A percentile compares a stretch with the other conserved stretches of the same genome.
Conservation (phyloP, 2,113 vertebrate species). For the Electrona antarctica region DNA sequence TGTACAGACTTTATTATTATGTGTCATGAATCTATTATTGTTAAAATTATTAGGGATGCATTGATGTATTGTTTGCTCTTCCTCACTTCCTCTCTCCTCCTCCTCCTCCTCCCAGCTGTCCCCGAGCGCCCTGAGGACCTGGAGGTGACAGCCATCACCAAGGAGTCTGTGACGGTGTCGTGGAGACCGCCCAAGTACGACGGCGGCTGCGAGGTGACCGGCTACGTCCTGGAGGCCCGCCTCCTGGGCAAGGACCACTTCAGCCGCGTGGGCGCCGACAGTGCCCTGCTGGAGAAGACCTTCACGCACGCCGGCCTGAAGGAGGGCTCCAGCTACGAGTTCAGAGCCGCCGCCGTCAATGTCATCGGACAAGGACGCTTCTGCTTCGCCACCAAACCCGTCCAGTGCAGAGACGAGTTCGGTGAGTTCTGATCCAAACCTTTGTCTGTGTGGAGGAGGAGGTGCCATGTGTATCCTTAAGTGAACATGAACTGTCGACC, state of each 20-base stretch:
- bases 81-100: too few species aligned
- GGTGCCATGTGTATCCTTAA: too few species aligned
- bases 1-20: too few species aligned
- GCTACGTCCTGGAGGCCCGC: constrained; percentile 91
- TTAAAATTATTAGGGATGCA: too few species aligned
- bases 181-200: constrained; percentile 99
- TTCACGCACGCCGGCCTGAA: constrained; percentile 91
- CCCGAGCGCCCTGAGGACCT: constrained; percentile 97
- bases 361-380: constrained; percentile 92
- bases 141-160: constrained; percentile 88
- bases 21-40: too few species aligned
- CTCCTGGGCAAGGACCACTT: constrained; percentile 93
- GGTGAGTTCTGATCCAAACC: constrained; percentile 77
- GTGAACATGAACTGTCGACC: too few species aligned
- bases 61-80: too few species aligned
- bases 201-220: constrained; percentile 91
- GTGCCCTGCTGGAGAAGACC: constrained; percentile 90
- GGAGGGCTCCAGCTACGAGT: constrained; percentile 92
- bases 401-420: constrained; percentile 95
- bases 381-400: constrained; percentile 95
- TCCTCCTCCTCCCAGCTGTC: constrained; percentile 78
- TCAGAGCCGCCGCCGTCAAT: constrained; percentile 94
- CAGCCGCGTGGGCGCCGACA: constrained; percentile 82
- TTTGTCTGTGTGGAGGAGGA: too few species aligned
- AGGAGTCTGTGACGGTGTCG: constrained; percentile 87